Base-by-base conservation (phyloP, 2,888 invertebrate species). In the Cylindroiulus punctatus region DNA sequence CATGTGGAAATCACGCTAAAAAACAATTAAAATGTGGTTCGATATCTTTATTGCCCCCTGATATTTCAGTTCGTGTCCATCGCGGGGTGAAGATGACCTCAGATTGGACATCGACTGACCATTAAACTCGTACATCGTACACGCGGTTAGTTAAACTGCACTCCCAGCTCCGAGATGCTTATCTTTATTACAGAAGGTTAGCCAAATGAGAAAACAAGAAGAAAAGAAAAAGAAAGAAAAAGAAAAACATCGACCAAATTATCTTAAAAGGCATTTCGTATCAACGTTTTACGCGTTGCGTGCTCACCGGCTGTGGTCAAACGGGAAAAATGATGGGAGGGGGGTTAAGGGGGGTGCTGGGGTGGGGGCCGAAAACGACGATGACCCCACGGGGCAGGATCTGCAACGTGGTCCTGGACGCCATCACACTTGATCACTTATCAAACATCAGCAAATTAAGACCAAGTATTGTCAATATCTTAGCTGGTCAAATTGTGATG, bases 1-100 rank as follows among this genome's bases (percentile, higher is more conserved):
- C 5, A 40, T n/a, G n/a, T n/a, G n/a, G 40, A 12, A 44, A 44
- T 44, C 44, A 44, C 44, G 44, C 44, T 44, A 44, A 52, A 19
- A 17, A 52, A 52, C 52, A 52, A 52, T 52, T 52, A 52, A 52
- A 52, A 52, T n/a, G 52, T 52, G 0, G 52, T 52, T 44, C 52
- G 52, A 52, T 52, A 52, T 52, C 52, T 52, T 52, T 52, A 52
- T 52, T 52, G n/a, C 52, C n/a, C 44, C 44, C 44, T 36, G 44
- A 44, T 44, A 44, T 44, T 44, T 44, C 8, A 19, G 19, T 52
- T 52, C 52, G 17, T 52, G 19, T 52, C 19, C 10, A n/a, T 3
- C 19, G 1, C 3, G 17, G 4, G 52, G n/a, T 3, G n/a, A 12
- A 52, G 52, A 52, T 52, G 52, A 52, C 52, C 52, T 52, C 52